Evolutionary conservation across 2,888 invertebrate genomes (phyloP).

Genomic region (Troilus luridus): DNA sequence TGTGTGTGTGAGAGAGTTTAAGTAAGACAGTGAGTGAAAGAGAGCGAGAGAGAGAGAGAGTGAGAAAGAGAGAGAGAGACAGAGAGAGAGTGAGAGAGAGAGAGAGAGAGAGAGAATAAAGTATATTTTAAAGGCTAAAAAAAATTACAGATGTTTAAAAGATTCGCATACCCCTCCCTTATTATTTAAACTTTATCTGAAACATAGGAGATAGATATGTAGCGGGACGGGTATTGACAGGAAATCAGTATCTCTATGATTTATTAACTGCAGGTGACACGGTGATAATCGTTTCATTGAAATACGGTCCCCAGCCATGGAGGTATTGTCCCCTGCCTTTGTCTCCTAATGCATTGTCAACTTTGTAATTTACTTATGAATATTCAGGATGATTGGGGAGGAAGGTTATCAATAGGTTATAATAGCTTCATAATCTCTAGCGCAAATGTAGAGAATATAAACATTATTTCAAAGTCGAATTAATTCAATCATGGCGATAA

Average conservation of each 20-base stretch:
- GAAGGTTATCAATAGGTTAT: neutral
- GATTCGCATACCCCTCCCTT: neutral
- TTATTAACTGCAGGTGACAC: neutral
- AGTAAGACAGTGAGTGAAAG: too few species aligned
- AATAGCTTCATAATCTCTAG: neutral
- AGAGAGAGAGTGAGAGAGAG: too few species aligned
- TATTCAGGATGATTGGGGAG: neutral
- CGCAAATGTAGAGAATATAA: neutral
- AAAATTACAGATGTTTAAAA: too few species aligned
- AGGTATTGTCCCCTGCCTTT: neutral
- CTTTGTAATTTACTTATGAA: neutral
- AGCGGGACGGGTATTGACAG: neutral
- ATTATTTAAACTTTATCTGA: neutral
- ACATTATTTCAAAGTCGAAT: neutral
- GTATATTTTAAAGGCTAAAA: too few species aligned
- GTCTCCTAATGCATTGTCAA: neutral
- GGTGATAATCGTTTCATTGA: neutral
- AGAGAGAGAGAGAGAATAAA: too few species aligned
- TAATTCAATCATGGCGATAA: too few species aligned
- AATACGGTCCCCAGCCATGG: neutral
- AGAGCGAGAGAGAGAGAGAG: too few species aligned
- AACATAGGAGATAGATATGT: neutral
- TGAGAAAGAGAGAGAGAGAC: too few species aligned
- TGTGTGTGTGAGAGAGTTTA: too few species aligned
- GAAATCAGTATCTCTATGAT: constrained; percentile 11